These are phyloP conservation scores for Xiphophorus maculatus DNA, from an alignment of 2,113 vertebrate species.

Conservation along the genomic window DNA sequence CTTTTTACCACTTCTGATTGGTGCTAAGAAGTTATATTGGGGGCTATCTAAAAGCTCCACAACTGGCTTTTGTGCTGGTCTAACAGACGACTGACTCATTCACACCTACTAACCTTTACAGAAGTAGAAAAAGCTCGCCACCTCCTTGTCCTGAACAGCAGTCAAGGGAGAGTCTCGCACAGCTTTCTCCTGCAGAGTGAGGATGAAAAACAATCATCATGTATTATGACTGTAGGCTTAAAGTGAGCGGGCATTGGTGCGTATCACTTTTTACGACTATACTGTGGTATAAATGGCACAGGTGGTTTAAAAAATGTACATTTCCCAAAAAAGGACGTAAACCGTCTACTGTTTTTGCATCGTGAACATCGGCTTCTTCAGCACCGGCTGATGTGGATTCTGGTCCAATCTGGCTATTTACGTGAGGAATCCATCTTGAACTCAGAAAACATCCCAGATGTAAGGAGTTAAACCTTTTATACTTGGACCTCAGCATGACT, in stretches of 20 bases:
- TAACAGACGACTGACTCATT: conserved; percentile 65
- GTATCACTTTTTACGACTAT: background rate
- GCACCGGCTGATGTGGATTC: background rate
- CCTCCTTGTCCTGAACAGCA: conserved; percentile 33
- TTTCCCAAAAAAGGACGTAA: background rate
- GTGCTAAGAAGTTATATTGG: conserved; percentile 63
- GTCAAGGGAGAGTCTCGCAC: conserved; percentile 23
- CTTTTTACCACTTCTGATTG: conserved; percentile 72
- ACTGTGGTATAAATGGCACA: background rate
- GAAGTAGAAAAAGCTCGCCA: conserved; percentile 32
- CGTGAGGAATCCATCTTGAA: background rate
- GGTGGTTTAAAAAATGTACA: background rate
- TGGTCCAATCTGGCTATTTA: background rate
- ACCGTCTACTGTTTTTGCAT: background rate
- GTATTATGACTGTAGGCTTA: background rate
- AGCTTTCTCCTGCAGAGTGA: background rate
- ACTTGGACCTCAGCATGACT: background rate
- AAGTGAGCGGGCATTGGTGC: background rate
- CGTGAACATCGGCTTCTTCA: background rate
- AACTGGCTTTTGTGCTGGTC: conserved; percentile 61
- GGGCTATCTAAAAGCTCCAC: conserved; percentile 60
- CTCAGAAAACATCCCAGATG: background rate
- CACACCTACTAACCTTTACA: conserved; percentile 67
- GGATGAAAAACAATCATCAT: background rate
- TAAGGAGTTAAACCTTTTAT: too few species aligned